Conservation (phyloP, 37 sponge, comb jelly and placozoan genomes). For the Agelas oroides region DNA sequence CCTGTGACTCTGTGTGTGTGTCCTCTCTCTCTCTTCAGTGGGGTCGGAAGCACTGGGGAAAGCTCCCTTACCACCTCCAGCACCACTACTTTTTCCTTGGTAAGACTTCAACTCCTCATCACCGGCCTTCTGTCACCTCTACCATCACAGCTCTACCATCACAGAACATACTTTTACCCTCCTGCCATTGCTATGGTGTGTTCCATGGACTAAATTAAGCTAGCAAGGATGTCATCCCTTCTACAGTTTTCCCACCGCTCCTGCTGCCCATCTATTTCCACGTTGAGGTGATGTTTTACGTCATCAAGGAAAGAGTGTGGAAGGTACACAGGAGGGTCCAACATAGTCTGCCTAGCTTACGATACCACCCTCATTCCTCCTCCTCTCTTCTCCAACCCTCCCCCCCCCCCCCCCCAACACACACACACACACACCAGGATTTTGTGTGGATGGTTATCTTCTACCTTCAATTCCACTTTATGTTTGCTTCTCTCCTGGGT, state of each 20-base stretch:
- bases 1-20: no score
- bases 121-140: neutral
- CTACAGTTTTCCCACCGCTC: conserved; percentile 78
- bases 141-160: no score
- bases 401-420: no score
- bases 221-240: no score
- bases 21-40: conserved; percentile 20
- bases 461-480: conserved; percentile 52
- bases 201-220: no score
- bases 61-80: conserved; percentile 71
- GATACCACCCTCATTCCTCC: neutral
- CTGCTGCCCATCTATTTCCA: conserved; percentile 89
- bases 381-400: neutral
- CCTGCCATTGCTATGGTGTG: no score
- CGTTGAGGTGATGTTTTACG: conserved; percentile 71
- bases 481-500: conserved; percentile 61
- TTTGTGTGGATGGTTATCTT: conserved; percentile 38
- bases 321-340: no score
- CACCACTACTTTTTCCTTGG: conserved; percentile 84
- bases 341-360: neutral
- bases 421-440: no score
- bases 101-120: conserved; percentile 25
- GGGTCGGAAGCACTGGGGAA: conserved; percentile 77
- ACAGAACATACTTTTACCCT: no score
- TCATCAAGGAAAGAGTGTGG: conserved; percentile 48